phyloP scores from a whole-genome alignment of 1,140 invertebrate species.

The Caerostris darwini region DNA sequence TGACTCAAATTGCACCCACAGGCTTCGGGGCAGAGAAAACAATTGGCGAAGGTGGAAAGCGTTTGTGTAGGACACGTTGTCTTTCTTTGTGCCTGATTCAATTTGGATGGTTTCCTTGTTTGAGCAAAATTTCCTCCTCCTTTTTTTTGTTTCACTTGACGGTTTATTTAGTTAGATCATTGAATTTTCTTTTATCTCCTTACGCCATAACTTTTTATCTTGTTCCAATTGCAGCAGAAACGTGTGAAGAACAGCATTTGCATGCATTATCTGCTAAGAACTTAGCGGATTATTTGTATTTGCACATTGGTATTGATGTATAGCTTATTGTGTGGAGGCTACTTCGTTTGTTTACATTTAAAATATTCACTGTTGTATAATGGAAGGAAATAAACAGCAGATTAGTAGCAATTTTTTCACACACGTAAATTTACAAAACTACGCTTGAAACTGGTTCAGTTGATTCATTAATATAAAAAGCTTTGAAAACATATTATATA shows the following conservation, averaged over 20 bases:
- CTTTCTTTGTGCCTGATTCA: slow-evolving; percentile 33
- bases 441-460: too few relatives aligned
- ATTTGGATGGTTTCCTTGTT: slow-evolving; percentile 11
- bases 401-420: too few relatives aligned
- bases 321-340: too few relatives aligned
- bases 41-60: slow-evolving; percentile 1
- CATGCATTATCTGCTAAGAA: not conserved
- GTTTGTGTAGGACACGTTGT: slow-evolving; percentile 54
- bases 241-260: not conserved
- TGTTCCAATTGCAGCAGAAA: not conserved
- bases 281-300: not conserved
- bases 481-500: too few relatives aligned
- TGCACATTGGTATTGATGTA: not conserved
- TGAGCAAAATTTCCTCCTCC: not conserved
- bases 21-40: slow-evolving; percentile 53
- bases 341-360: too few relatives aligned
- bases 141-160: not conserved
- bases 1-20: slow-evolving; percentile 58
- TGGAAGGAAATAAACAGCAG: too few relatives aligned
- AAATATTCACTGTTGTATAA: too few relatives aligned
- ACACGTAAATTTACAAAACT: too few relatives aligned
- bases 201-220: not conserved
- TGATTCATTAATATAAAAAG: too few relatives aligned
- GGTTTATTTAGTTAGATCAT: slow-evolving; percentile 8
- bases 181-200: not conserved